Evolutionary conservation across 2,113 vertebrate genomes (phyloP).

Genomic region (Stomatorhinus ivindoensis): DNA sequence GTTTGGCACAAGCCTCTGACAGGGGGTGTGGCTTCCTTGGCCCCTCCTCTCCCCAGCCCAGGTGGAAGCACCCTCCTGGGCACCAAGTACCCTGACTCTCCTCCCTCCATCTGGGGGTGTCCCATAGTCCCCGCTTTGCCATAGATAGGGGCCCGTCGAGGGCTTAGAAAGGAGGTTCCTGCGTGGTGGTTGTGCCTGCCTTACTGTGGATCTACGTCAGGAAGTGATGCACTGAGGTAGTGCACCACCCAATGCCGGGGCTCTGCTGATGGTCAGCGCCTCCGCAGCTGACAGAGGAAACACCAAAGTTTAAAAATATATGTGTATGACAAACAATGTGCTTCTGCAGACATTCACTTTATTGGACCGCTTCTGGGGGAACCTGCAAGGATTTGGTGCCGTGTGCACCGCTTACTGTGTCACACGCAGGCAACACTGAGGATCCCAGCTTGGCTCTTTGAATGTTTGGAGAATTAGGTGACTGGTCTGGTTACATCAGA

Average conservation of each 20-base stretch:
- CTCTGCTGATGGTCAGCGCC: background rate
- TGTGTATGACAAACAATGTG: background rate
- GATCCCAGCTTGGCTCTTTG: constrained; percentile 27
- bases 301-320: constrained; percentile 62
- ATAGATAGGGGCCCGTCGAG: constrained; percentile 15
- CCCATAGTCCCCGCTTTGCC: constrained; percentile 22
- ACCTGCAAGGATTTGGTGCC: constrained; percentile 87
- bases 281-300: constrained; percentile 26
- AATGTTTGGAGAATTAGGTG: constrained; percentile 34
- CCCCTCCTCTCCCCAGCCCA: constrained; percentile 40
- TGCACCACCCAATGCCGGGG: background rate
- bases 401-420: constrained; percentile 38
- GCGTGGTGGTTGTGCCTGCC: background rate
- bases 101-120: constrained; percentile 48
- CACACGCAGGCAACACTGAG: constrained; percentile 33
- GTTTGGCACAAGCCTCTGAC: constrained; percentile 95
- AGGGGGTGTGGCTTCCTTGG: constrained; percentile 62
- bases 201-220: background rate
- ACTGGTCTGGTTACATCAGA: constrained; percentile 69
- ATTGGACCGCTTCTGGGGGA: constrained; percentile 55
- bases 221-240: background rate
- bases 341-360: constrained; percentile 32
- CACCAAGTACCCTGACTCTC: constrained; percentile 22
- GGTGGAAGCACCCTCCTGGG: constrained; percentile 16
- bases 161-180: background rate